Conservation (phyloP, 2,113 vertebrate genomes). For the Egretta garzetta region DNA sequence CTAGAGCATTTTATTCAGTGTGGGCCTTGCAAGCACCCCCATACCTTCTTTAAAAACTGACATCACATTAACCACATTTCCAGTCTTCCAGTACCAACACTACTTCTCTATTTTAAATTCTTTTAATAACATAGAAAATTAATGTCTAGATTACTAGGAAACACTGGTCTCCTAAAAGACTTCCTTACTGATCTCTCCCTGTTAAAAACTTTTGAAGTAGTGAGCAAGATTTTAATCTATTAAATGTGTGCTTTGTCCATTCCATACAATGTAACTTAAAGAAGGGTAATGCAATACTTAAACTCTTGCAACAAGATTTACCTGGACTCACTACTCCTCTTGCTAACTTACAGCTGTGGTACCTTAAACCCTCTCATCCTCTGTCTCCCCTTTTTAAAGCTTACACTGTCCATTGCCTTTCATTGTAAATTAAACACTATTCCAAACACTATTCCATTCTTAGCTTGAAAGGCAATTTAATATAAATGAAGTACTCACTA, state of each 20-base stretch:
- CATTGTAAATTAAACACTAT: not conserved
- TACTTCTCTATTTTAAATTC: not conserved
- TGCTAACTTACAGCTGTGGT: not conserved
- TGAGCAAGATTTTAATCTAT: not conserved
- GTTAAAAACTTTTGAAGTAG: not conserved
- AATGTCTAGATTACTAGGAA: not conserved
- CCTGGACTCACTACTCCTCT: not conserved
- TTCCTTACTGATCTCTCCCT: not conserved
- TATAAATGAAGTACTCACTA: not conserved
- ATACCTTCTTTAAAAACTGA: not conserved
- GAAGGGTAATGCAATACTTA: not conserved
- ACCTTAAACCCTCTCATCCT: not conserved
- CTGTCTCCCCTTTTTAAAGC: not conserved
- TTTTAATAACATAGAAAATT: not conserved
- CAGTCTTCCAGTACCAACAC: not conserved
- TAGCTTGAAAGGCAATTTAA: not conserved
- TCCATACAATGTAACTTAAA: not conserved
- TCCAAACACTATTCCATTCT: not conserved
- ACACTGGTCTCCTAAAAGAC: not conserved
- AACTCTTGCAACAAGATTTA: not conserved
- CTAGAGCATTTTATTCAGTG: not conserved
- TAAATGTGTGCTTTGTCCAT: not conserved
- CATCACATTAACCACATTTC: not conserved
- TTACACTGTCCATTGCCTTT: not conserved
- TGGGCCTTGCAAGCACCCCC: not conserved